Conservation (phyloP, 2,888 invertebrate genomes). For the Bhutanitis thaidina region DNA sequence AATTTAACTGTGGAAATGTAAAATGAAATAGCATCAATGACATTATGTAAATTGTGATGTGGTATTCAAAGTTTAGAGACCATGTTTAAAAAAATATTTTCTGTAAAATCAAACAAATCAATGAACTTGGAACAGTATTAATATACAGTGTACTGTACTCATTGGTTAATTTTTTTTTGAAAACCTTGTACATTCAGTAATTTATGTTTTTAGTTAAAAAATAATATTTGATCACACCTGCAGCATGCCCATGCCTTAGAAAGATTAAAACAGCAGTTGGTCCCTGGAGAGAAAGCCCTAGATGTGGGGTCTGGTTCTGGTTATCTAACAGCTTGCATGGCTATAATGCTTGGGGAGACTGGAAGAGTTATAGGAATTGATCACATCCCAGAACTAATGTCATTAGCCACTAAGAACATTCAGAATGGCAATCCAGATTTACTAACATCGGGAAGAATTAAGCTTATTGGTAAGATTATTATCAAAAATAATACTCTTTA, state of each 20-base stretch:
- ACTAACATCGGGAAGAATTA: slow-evolving; percentile 82
- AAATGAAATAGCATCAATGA: too few relatives aligned
- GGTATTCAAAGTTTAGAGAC: too few relatives aligned
- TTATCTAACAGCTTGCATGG: slow-evolving; percentile 95
- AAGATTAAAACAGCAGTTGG: slow-evolving; percentile 87
- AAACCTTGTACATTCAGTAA: too few relatives aligned
- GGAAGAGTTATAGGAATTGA: slow-evolving; percentile 91
- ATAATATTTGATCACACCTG: slow-evolving; percentile 23
- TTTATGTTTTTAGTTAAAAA: neutral
- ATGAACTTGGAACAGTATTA: too few relatives aligned
- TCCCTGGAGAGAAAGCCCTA: slow-evolving; percentile 87
- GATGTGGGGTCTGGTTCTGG: slow-evolving; percentile 98
- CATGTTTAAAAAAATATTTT: too few relatives aligned
- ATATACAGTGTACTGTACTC: too few relatives aligned
- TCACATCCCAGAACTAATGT: slow-evolving; percentile 91
- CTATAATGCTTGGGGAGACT: slow-evolving; percentile 87
- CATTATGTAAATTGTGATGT: too few relatives aligned
- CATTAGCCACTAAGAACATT: slow-evolving; percentile 88
- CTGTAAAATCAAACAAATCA: too few relatives aligned
- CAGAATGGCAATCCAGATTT: slow-evolving; percentile 85
- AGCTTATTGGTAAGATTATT: slow-evolving; percentile 82
- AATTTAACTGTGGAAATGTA: too few relatives aligned
- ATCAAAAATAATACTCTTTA: too few relatives aligned
- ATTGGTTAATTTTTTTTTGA: too few relatives aligned
- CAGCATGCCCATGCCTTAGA: slow-evolving; percentile 96